Evolutionary conservation across 2,888 invertebrate genomes (phyloP).

Genomic region (Tortrix viridana): DNA sequence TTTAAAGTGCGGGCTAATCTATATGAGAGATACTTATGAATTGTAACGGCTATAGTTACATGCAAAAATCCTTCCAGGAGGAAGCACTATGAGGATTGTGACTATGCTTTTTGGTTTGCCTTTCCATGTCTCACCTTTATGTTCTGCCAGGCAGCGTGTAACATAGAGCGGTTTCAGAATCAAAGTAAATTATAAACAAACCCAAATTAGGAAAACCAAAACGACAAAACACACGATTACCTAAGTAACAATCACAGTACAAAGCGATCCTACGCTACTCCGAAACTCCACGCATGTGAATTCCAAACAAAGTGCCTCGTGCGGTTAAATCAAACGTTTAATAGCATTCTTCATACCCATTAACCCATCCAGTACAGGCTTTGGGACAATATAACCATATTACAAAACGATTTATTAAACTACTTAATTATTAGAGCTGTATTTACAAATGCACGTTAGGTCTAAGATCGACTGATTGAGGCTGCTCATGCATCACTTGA

Average conservation of each 20-base stretch:
- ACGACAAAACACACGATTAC: slow-evolving; percentile 38
- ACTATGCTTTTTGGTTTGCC: not conserved
- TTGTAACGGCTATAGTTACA: too few species aligned
- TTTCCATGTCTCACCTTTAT: slow-evolving; percentile 73
- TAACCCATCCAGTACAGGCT: slow-evolving; percentile 20
- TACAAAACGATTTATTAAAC: slow-evolving; percentile 12
- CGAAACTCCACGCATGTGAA: slow-evolving; percentile 24
- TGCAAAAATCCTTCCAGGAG: too few species aligned
- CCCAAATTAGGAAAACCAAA: slow-evolving; percentile 16
- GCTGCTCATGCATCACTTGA: slow-evolving; percentile 54
- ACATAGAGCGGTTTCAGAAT: slow-evolving; percentile 77
- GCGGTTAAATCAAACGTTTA: slow-evolving; percentile 42
- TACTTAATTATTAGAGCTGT: slow-evolving; percentile 18
- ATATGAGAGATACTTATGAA: too few species aligned
- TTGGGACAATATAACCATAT: slow-evolving; percentile 13
- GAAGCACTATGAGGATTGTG: too few species aligned
- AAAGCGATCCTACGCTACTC: slow-evolving; percentile 30
- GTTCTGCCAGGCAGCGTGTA: slow-evolving; percentile 82
- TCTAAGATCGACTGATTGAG: slow-evolving; percentile 26
- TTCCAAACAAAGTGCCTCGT: slow-evolving; percentile 45
- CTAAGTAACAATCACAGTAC: slow-evolving; percentile 28
- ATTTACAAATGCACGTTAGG: slow-evolving; percentile 27
- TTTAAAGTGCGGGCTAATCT: too few species aligned
- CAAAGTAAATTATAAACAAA: slow-evolving; percentile 51
- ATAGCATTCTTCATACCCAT: slow-evolving; percentile 25